A percentile compares a stretch with the other conserved stretches of the same genome.
phyloP scores from a whole-genome alignment of 2,113 vertebrate genomes.

The Burhinus bistriatus region DNA sequence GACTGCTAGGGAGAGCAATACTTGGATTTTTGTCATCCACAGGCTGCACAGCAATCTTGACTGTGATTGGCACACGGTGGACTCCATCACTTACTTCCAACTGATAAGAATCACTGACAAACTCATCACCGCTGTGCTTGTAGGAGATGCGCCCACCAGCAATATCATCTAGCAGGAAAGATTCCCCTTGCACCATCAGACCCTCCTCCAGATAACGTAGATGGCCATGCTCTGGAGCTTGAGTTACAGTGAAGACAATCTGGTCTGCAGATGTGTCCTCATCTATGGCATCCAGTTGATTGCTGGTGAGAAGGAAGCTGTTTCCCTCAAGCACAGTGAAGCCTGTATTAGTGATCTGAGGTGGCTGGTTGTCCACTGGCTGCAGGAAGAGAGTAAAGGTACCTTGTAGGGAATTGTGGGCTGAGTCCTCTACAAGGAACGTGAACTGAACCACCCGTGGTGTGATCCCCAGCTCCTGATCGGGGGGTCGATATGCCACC shows the following conservation, averaged over 20 bases:
- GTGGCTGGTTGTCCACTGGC: conserved; percentile 65
- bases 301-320: conserved; percentile 54
- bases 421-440: conserved; percentile 66
- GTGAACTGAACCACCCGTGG: conserved; percentile 64
- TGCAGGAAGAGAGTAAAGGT: conserved; percentile 68
- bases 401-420: conserved; percentile 50
- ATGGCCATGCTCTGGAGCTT: conserved; percentile 73
- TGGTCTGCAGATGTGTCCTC: conserved; percentile 79
- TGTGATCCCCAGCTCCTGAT: conserved; percentile 57
- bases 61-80: conserved; percentile 52
- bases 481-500: conserved; percentile 61
- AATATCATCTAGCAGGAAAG: conserved; percentile 79
- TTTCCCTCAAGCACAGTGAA: conserved; percentile 54
- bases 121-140: conserved; percentile 48
- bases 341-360: conserved; percentile 65
- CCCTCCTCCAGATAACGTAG: conserved; percentile 77
- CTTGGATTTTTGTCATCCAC: conserved; percentile 40
- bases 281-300: conserved; percentile 80
- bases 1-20: conserved; percentile 17
- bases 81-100: conserved; percentile 66
- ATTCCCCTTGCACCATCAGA: conserved; percentile 75
- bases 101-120: conserved; percentile 47
- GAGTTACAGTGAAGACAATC: conserved; percentile 74
- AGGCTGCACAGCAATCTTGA: conserved; percentile 45
- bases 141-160: conserved; percentile 75